Evolutionary conservation across 53 echinoderm and acorn worm species (phyloP).

Genomic region (Crossaster papposus): DNA sequence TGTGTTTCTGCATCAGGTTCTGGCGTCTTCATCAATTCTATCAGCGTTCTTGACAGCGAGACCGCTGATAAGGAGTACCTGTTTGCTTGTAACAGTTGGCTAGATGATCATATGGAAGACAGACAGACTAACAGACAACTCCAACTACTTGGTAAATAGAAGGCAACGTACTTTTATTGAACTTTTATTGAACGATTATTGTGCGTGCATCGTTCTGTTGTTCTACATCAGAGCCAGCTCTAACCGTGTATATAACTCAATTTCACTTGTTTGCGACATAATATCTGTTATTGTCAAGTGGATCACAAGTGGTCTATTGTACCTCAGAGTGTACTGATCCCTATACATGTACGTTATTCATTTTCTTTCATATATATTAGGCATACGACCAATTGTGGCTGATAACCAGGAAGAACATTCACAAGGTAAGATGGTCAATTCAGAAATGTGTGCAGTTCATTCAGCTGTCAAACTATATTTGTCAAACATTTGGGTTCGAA

Average conservation of each 20-base stretch:
- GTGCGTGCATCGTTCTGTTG: no score
- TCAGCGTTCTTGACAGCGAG: constrained; percentile 62
- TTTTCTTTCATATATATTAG: not conserved
- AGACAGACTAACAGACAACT: constrained; percentile 78
- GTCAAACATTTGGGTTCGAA: no score
- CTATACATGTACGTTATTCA: not conserved
- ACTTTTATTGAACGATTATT: not conserved
- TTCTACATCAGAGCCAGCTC: no score
- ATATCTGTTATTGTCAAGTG: no score
- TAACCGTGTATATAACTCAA: no score
- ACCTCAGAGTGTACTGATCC: not conserved
- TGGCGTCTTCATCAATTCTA: constrained; percentile 70
- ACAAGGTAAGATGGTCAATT: constrained; percentile 45
- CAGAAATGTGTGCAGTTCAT: not conserved
- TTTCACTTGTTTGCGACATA: no score
- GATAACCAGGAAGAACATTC: constrained; percentile 35
- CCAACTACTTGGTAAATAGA: constrained; percentile 70
- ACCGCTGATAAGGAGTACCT: constrained; percentile 70
- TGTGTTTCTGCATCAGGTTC: constrained; percentile 63
- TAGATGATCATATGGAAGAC: constrained; percentile 86
- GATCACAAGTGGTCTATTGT: no score
- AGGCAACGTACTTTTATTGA: not conserved
- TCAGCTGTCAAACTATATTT: not conserved
- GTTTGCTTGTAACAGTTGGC: constrained; percentile 80
- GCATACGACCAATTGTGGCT: constrained; percentile 24